Conservation (phyloP, 37 sponge, comb jelly and placozoan genomes). For the Agelas oroides region DNA sequence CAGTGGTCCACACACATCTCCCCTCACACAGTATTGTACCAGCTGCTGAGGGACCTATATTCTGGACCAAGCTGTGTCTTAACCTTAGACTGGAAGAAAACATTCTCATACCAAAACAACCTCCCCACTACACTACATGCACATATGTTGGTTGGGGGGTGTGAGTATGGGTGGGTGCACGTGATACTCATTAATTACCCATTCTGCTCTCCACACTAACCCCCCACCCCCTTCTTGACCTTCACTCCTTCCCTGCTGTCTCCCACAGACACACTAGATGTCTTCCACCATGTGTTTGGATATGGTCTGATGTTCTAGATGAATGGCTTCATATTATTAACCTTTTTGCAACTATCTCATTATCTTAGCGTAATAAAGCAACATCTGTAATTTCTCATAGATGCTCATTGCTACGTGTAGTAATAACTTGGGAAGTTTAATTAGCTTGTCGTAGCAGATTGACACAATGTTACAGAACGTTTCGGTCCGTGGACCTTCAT, state of each 20-base stretch:
- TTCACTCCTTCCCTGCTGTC: too few relatives aligned
- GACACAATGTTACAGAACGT: too few relatives aligned
- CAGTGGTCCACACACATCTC: too few relatives aligned
- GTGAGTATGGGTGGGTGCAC: background rate
- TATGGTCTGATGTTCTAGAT: too few relatives aligned
- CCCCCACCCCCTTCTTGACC: background rate
- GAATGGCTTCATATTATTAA: slow-evolving; percentile 1
- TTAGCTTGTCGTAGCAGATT: too few relatives aligned
- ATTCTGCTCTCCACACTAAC: background rate
- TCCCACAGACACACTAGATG: slow-evolving; percentile 36
- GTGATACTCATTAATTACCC: background rate
- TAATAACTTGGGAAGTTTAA: too few relatives aligned
- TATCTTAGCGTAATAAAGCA: slow-evolving; percentile 44
- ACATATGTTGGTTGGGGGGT: slow-evolving; percentile 26
- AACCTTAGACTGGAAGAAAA: slow-evolving; percentile 49
- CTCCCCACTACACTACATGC: slow-evolving; percentile 40
- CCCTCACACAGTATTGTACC: slow-evolving; percentile 65
- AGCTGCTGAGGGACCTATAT: slow-evolving; percentile 17
- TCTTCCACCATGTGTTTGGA: slow-evolving; percentile 71
- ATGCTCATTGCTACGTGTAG: too few relatives aligned
- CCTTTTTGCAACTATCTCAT: too few relatives aligned
- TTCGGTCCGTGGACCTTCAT: too few relatives aligned
- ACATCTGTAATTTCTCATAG: too few relatives aligned
- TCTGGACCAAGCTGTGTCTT: slow-evolving; percentile 54
- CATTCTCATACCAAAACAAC: slow-evolving; percentile 53